Conservation (phyloP, 2,797 vertebrate species). For the Bradypodion pumilum region DNA sequence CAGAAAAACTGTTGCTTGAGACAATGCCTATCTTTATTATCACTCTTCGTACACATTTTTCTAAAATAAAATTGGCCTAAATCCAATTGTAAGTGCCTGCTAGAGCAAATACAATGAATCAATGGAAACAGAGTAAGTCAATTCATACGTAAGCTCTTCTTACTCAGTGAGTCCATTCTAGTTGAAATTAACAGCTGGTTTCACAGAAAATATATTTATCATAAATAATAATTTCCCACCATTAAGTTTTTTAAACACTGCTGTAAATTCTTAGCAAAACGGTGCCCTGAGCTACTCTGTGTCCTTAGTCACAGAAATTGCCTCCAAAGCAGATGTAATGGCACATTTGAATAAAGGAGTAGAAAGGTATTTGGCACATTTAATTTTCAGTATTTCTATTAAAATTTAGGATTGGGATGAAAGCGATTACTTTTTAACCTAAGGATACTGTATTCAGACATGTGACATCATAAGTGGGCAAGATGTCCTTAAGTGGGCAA, state of each 20-base stretch:
- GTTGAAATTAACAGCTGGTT: no score
- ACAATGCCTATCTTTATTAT: background rate
- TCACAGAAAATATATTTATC: constrained; percentile 1
- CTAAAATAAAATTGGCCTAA: no score
- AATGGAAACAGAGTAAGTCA: no score
- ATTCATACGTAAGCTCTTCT: no score
- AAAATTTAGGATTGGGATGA: background rate
- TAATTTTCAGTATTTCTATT: background rate
- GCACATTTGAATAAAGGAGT: background rate
- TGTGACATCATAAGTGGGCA: constrained; percentile 14
- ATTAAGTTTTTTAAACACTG: background rate
- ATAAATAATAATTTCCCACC: background rate
- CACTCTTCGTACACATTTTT: background rate
- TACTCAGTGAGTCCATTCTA: no score
- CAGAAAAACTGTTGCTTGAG: background rate
- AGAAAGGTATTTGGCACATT: background rate
- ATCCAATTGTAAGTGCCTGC: no score
- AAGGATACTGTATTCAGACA: background rate
- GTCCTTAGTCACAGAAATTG: background rate
- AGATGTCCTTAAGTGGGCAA: background rate
- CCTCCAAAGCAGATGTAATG: background rate
- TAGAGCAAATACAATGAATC: no score
- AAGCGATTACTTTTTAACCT: constrained; percentile 4
- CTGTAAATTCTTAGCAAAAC: background rate
- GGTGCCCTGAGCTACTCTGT: background rate